Evolutionary conservation across 2,888 invertebrate genomes (phyloP), one percentile per base, ranked within the genome.

Genomic region (Lamellibrachia satsuma): DNA sequence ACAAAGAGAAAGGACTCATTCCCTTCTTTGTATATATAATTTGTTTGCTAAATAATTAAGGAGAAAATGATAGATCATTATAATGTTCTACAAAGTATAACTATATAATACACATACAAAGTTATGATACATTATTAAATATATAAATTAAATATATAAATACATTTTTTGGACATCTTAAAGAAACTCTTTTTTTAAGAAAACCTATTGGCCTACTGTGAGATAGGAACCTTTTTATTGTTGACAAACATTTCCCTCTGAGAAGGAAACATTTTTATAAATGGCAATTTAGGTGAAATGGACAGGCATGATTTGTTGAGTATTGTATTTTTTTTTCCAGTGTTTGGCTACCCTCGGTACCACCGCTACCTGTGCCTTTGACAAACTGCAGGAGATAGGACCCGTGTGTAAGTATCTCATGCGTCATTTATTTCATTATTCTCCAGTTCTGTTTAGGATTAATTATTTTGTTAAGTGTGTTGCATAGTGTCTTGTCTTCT

Each of bases 291-390:
- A 22, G 15, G 75, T 15, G 15, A 15, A 75, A 75, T 15, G 22
- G 11, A 15, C 6, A 75, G 22, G 6, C 11, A 75, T 15, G 15
- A 6, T 75, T 75, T 11, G 11, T 75, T 91, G 27, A 27, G 27
- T 91, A 22, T 39, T 91, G 11, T 8, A 9, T 93, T 57, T 93
- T 27, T 93, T 52, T 92, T 92, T 93, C 39, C 96, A 99, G 99
- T 98, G 99, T 3, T 99, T 99, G 96, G 98, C 98, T 39, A 99
- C 99, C 4, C 97, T 99, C 55, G 99, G 99, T 52, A 99, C 99
- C 0, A 99, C 99, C 0, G 98, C 99, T 0, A 98, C 98, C 15
- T 99, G 99, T 96, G 98, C 99, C 7, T 99, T 99, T 95, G 99
- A 99, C 97, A 98, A 98, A 96, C 97, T 99, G 3, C 97, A 97